Evolutionary conservation across 2,113 vertebrate genomes (phyloP).

Genomic region (Rhynchopsitta pachyrhyncha): DNA sequence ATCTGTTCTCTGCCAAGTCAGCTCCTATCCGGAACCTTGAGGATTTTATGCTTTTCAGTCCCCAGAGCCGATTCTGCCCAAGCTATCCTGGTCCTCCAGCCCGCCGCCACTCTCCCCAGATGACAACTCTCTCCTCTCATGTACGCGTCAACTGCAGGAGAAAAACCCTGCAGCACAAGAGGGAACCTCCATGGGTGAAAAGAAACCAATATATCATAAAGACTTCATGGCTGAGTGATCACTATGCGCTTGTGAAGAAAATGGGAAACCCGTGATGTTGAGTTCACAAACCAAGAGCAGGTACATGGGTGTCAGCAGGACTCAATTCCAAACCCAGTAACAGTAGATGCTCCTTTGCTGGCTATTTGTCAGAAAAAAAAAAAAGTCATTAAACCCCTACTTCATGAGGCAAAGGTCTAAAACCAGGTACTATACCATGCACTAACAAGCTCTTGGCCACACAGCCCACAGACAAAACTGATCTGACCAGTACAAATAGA

Average conservation of each 20-base stretch:
- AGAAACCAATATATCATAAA: neutral
- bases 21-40: no score
- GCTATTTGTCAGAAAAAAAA: neutral
- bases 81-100: no score
- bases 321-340: neutral
- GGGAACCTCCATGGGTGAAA: neutral
- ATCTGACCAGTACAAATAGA: neutral
- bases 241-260: neutral
- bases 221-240: neutral
- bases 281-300: neutral
- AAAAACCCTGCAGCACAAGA: neutral
- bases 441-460: neutral
- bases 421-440: neutral
- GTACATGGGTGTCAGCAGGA: neutral
- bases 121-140: neutral
- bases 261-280: neutral
- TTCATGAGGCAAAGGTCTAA: neutral
- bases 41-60: no score
- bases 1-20: no score
- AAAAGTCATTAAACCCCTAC: neutral
- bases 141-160: accelerated
- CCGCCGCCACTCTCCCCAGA: no score
- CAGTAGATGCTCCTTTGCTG: neutral
- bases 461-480: neutral
- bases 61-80: no score